Percentiles rank a stretch among this genome's conserved stretches.
Conservation (phyloP, 1,140 invertebrate genomes). For the Apocrypta bakeri region DNA sequence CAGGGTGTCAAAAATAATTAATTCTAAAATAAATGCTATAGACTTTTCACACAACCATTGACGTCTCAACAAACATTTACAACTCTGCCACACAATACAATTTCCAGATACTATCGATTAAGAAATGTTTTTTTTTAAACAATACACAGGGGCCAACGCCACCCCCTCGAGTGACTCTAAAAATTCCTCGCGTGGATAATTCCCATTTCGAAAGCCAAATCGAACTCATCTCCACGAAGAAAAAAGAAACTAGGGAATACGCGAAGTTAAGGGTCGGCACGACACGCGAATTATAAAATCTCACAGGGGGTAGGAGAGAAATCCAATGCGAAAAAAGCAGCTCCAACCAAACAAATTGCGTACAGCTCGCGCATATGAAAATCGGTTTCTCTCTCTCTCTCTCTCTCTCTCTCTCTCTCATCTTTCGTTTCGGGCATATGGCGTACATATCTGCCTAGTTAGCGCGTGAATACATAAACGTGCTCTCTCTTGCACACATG, state of each 20-base stretch:
- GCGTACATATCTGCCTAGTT: slow-evolving; percentile 45
- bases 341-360: slow-evolving; percentile 45
- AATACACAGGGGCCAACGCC: too few relatives aligned
- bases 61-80: too few relatives aligned
- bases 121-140: too few relatives aligned
- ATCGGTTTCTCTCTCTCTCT: slow-evolving; percentile 19
- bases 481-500: not conserved
- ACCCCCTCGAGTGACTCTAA: not conserved
- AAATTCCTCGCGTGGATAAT: not conserved
- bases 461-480: slow-evolving; percentile 46
- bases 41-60: too few relatives aligned
- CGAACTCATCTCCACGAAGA: slow-evolving; percentile 24
- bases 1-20: too few relatives aligned
- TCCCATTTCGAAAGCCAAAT: not conserved
- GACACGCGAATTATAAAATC: not conserved
- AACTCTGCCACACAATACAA: too few relatives aligned
- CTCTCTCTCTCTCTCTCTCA: too few relatives aligned
- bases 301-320: not conserved
- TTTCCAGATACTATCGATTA: too few relatives aligned
- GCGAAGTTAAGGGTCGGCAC: not conserved
- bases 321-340: not conserved
- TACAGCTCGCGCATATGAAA: slow-evolving; percentile 18
- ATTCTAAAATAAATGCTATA: too few relatives aligned
- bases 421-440: slow-evolving; percentile 41
- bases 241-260: not conserved